A percentile compares a stretch with the other conserved stretches of the same genome.
Evolutionary conservation across 2,797 vertebrate species (phyloP).

Genomic region (Liasis olivaceus): DNA sequence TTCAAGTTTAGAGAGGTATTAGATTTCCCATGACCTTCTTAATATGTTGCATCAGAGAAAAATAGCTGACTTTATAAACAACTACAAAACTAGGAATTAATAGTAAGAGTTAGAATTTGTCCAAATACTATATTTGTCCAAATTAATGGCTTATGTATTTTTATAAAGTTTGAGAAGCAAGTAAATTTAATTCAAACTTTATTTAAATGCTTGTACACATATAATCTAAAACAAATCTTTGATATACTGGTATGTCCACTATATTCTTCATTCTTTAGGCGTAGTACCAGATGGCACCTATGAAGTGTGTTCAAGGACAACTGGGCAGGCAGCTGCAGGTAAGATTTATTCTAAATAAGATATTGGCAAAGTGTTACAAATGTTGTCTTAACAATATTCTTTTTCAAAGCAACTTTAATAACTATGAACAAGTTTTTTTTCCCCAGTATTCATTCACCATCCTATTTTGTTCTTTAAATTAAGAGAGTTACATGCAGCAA

Average conservation of each 20-base stretch:
- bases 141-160: background rate
- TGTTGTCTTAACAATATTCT: background rate
- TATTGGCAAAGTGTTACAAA: background rate
- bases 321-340: slow-evolving; percentile 94
- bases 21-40: background rate
- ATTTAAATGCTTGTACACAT: background rate
- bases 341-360: slow-evolving; percentile 29
- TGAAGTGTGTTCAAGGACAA: slow-evolving; percentile 97
- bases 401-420: background rate
- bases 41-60: background rate
- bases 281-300: slow-evolving; percentile 98
- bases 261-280: slow-evolving; percentile 73
- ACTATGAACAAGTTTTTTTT: background rate
- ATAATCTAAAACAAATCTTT: background rate
- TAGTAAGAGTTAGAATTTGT: background rate
- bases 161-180: background rate
- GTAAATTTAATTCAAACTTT: background rate
- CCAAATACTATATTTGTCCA: background rate
- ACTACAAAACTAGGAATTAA: slow-evolving; percentile 1
- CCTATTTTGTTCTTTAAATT: background rate
- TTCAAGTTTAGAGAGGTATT: background rate
- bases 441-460: background rate
- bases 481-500: background rate
- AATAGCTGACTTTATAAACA: background rate
- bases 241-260: background rate